A percentile compares a stretch with the other conserved stretches of the same genome.
Evolutionary conservation across 2,113 vertebrate genomes (phyloP).

Genomic region (Thamnophis sirtalis): DNA sequence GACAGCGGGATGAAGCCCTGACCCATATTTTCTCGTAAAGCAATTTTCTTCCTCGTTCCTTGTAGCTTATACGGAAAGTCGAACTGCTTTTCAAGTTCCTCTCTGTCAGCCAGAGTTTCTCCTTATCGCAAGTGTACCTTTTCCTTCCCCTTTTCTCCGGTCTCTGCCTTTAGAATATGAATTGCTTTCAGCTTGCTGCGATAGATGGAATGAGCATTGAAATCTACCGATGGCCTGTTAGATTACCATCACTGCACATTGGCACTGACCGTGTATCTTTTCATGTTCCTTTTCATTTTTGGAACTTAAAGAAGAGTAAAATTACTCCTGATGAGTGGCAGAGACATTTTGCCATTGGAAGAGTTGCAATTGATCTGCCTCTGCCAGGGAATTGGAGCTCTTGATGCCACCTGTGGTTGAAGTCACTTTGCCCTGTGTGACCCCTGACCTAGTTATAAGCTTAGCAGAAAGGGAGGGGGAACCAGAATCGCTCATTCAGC

Average conservation of each 20-base stretch:
- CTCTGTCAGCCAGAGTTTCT: slow-evolving; percentile 39
- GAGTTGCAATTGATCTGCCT: slow-evolving; percentile 8
- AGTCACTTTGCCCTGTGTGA: not conserved
- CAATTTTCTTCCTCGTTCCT: slow-evolving; percentile 70
- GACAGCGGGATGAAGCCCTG: slow-evolving; percentile 60
- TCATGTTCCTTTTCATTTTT: slow-evolving; percentile 1
- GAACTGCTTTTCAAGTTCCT: slow-evolving; percentile 53
- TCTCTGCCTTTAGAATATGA: slow-evolving; percentile 35
- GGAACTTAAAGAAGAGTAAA: slow-evolving; percentile 1
- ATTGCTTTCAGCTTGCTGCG: slow-evolving; percentile 39
- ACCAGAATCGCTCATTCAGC: not conserved
- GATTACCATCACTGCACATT: not conserved
- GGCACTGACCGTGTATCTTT: not conserved
- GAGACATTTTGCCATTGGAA: not conserved
- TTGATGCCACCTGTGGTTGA: not conserved
- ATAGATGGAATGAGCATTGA: slow-evolving; percentile 27
- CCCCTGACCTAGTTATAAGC: not conserved
- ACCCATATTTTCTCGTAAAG: slow-evolving; percentile 71
- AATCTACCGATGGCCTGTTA: not conserved
- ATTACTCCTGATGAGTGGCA: slow-evolving; percentile 1
- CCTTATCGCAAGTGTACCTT: slow-evolving; percentile 28
- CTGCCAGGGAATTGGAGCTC: not conserved
- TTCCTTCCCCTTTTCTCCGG: slow-evolving; percentile 2
- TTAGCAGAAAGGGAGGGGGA: not conserved
- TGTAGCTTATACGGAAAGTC: slow-evolving; percentile 64